phyloP scores from a whole-genome alignment of 2,888 invertebrate species.

The Meiosimyza platycephala region DNA sequence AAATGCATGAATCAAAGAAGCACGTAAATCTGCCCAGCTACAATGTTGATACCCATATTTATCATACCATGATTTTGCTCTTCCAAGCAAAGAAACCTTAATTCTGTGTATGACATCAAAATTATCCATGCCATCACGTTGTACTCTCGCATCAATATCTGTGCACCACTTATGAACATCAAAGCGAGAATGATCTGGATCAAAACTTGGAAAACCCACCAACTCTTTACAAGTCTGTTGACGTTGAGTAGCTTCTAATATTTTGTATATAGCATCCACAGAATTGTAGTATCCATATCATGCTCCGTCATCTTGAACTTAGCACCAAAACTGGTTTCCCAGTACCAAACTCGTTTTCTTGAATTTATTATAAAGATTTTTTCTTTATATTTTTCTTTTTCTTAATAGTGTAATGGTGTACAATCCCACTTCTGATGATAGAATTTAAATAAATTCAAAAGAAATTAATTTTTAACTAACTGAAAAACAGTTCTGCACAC shows the following conservation, averaged over 20 bases:
- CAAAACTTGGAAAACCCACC: conserved; percentile 40
- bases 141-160: no score
- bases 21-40: conserved; percentile 40
- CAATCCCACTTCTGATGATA: no score
- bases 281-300: no score
- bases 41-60: conserved; percentile 43
- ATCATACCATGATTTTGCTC: conserved; percentile 39
- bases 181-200: conserved; percentile 41
- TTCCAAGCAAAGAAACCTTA: conserved; percentile 35
- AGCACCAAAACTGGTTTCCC: no score
- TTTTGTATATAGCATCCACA: conserved; percentile 39
- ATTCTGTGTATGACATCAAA: conserved; percentile 40
- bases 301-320: no score
- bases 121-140: conserved; percentile 39
- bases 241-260: conserved; percentile 30
- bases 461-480: no score
- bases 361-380: no score
- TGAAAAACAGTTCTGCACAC: no score
- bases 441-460: no score
- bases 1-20: conserved; percentile 40
- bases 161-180: conserved; percentile 37
- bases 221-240: conserved; percentile 27
- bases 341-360: no score
- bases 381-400: no score
- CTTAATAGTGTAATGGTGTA: no score